A percentile compares a stretch with the other conserved stretches of the same genome.
Evolutionary conservation across 2,113 vertebrate species (phyloP).

Genomic region (Helogale parvula): DNA sequence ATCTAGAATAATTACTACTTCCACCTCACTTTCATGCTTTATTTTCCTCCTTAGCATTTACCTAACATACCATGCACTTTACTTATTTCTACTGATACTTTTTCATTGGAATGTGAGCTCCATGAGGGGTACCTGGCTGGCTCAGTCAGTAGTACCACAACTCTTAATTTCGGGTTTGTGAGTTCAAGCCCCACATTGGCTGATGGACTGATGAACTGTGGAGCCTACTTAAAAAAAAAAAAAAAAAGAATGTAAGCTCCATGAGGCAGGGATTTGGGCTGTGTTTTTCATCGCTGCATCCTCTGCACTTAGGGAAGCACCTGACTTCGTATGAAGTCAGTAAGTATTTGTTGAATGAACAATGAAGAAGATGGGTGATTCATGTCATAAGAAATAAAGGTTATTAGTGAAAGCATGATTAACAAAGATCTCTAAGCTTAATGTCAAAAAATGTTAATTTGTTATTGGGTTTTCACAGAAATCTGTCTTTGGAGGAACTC

Average conservation of each 20-base stretch:
- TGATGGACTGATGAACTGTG: too few relatives aligned
- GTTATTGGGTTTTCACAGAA: conserved; percentile 2
- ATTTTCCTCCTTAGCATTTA: conserved; percentile 36
- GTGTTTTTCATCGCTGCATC: neutral
- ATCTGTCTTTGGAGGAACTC: conserved; percentile 22
- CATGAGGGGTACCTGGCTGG: neutral
- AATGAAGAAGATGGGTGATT: neutral
- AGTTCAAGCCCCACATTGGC: too few relatives aligned
- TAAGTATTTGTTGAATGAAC: conserved; percentile 2
- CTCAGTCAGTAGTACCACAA: too few relatives aligned
- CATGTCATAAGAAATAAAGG: conserved; percentile 36
- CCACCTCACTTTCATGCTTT: neutral
- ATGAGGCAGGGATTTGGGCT: neutral
- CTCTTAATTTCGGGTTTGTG: too few relatives aligned
- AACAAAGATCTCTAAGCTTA: neutral
- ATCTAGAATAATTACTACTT: conserved; percentile 25
- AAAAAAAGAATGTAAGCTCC: neutral
- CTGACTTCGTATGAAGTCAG: neutral
- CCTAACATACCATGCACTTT: neutral
- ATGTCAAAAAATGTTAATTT: neutral
- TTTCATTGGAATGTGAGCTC: neutral
- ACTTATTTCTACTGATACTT: conserved; percentile 30
- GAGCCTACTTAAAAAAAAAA: too few relatives aligned
- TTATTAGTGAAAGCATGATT: conserved; percentile 43
- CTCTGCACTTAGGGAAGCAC: neutral